Evolutionary conservation across 1,140 invertebrate genomes (phyloP), one percentile per base, ranked within the genome.

Genomic region (Zaprionus taronus): DNA sequence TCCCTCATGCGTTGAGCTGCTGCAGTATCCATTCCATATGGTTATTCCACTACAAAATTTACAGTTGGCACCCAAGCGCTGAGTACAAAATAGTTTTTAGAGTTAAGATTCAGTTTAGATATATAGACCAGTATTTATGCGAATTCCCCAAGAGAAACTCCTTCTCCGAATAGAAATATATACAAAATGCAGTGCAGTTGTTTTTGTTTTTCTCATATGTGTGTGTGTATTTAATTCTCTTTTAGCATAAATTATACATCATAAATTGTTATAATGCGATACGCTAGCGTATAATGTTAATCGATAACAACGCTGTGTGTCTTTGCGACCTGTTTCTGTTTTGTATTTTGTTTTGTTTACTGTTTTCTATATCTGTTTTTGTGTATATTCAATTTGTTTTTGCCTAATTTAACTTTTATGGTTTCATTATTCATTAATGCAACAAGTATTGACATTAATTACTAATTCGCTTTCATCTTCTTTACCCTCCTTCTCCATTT

Each of bases 1-100:
- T 68, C 95, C 96, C 0, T 95, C 95, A 0, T 95, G 97, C 15
- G 93, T 95, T 17, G 95, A 98, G 65, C 93, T 98, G 11, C 91
- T 97, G 5, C 80, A 94, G 57, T 94, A 97, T 93, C 94, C 95
- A 4, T 97, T 96, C 80, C 91, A 92, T 24, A 93, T 92, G 92
- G 62, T 92, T 47, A 92, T 93, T 65, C 91, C 92, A 2, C 71
- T 92, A 20, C 85, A 92, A 61, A 92, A 92, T 67, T 62, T 92
- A 22, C 75, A 85, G 34, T 34, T 91, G 28, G 44, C 78, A 36
- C 55, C 67, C 38, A 80, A 80, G 61, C 75, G 55, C 38, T 77
- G 34, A 77, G 38, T 28, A 68, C 31, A 11, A 53, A 69, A 31
- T 36, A 36, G 11, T 9, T 38, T 63, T 63, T 0, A 63, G 26